phyloP scores from a whole-genome alignment of 2,113 vertebrate genomes.

The Paralichthys olivaceus region DNA sequence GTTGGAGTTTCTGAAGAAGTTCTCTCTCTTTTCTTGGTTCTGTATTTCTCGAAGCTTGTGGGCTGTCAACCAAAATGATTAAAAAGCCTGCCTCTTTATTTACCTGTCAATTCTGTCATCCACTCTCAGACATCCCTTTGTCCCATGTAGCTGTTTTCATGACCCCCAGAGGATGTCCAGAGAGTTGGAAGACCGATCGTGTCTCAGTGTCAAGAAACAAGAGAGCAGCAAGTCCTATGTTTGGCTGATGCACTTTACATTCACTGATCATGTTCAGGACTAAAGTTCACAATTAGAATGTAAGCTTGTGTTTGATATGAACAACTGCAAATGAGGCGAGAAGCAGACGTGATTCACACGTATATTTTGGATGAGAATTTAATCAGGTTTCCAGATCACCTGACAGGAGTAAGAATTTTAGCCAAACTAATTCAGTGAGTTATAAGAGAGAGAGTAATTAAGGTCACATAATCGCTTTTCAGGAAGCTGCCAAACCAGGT shows the following conservation, averaged over 20 bases:
- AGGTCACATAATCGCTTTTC: not conserved
- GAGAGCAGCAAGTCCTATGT: too few relatives aligned
- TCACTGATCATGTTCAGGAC: not conserved
- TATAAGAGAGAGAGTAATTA: constrained; percentile 6
- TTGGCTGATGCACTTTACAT: not conserved
- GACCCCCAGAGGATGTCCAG: too few relatives aligned
- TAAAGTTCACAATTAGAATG: not conserved
- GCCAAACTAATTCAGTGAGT: not conserved
- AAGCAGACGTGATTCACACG: not conserved
- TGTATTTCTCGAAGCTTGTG: not conserved
- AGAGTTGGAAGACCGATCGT: too few relatives aligned
- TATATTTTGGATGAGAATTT: not conserved
- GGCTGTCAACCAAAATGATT: not conserved
- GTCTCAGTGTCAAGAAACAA: too few relatives aligned
- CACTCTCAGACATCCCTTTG: too few relatives aligned
- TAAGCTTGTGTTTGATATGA: not conserved
- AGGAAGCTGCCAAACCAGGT: constrained; percentile 2
- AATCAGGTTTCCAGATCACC: not conserved
- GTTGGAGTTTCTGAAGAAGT: not conserved
- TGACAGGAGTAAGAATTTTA: not conserved
- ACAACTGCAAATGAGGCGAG: too few relatives aligned
- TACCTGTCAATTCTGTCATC: not conserved
- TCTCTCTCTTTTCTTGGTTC: not conserved
- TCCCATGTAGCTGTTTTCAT: too few relatives aligned
- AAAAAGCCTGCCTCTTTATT: not conserved